Base-by-base conservation (phyloP, 1,140 invertebrate genomes). In the Pemphigus obesinymphae region DNA sequence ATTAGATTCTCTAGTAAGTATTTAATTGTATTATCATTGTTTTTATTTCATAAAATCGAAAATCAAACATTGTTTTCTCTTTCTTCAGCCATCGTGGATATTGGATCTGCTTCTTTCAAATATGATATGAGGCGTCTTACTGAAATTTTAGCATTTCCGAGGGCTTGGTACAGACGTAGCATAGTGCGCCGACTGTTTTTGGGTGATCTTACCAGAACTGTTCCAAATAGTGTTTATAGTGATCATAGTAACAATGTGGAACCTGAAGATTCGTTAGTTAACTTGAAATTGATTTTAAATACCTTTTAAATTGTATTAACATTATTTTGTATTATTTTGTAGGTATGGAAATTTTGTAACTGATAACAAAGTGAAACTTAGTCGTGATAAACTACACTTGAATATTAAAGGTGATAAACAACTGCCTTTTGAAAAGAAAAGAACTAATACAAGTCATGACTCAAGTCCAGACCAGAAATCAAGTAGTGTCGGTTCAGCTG, bases 101-200 rank as follows among this genome's bases (percentile, higher is more conserved):
- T 99, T 85, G 97, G 97, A 40, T 96, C 94, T n/a, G 97, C 97
- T 31, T 96, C 95, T 29, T 99, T 99, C 87, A 98, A 99, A 86
- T 99, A 99, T 87, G 98, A 99, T 86, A 99, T 99, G 96, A 90
- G 97, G 75, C 90, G 97, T n/a, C 87, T 99, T 82, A 96, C 95
- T 0, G 98, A 99, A 88, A 98, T 99, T 84, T 88, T 99, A 53
- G 96, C 96, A 7, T 99, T 99, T 86, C 97, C 98, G 0, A 98
- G 97, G 88, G 97, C 97, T 5, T 99, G 98, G 97, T 98, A 98
- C 86, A 89, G 97, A 31, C 90, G 96, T 23, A 95, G 94, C 83
- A 96, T 99, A 83, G 96, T 98, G 29, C 89, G 97, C 26, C 88
- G 96, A 81, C 89, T 99, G 83, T 98, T 99, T 87, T 89, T 99